Evolutionary conservation across 92 coral and sea anemone genomes (phyloP).

Genomic region (Siderastrea radians): DNA sequence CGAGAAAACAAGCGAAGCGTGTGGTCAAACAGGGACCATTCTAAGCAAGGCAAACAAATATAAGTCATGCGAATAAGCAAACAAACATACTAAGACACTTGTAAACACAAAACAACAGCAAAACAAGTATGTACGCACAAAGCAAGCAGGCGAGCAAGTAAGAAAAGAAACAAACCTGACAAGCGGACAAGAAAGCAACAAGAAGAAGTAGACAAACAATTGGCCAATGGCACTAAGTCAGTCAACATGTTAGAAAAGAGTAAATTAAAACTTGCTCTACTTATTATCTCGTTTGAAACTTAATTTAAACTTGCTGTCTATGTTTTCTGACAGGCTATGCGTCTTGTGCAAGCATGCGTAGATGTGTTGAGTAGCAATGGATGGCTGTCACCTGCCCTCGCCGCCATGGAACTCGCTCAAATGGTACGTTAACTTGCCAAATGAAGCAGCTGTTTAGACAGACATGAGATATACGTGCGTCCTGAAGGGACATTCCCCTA

Average conservation of each 20-base stretch:
- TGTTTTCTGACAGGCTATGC: slow-evolving; percentile 80
- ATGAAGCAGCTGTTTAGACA: not conserved
- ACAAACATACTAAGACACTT: not conserved
- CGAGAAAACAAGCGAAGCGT: not conserved
- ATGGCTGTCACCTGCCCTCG: slow-evolving; percentile 98
- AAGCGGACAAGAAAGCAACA: not conserved
- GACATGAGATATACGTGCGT: too few species aligned
- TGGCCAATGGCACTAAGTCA: too few species aligned
- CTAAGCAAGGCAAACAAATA: not conserved
- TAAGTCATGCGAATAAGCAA: too few species aligned
- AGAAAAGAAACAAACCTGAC: too few species aligned
- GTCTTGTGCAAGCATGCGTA: slow-evolving; percentile 98
- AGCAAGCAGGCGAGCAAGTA: too few species aligned
- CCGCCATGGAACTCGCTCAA: slow-evolving; percentile 99
- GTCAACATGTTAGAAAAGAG: too few species aligned
- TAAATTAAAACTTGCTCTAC: not conserved
- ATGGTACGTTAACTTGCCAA: slow-evolving; percentile 73
- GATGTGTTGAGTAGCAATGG: slow-evolving; percentile 99
- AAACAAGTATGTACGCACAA: too few species aligned
- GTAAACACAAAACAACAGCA: too few species aligned
- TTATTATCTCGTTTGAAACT: not conserved
- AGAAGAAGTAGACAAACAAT: not conserved
- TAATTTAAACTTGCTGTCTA: not conserved
- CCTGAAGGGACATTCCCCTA: too few species aligned
- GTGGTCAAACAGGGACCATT: too few species aligned